Conservation (phyloP, 2,888 invertebrate species). For the Apamea sordens region DNA sequence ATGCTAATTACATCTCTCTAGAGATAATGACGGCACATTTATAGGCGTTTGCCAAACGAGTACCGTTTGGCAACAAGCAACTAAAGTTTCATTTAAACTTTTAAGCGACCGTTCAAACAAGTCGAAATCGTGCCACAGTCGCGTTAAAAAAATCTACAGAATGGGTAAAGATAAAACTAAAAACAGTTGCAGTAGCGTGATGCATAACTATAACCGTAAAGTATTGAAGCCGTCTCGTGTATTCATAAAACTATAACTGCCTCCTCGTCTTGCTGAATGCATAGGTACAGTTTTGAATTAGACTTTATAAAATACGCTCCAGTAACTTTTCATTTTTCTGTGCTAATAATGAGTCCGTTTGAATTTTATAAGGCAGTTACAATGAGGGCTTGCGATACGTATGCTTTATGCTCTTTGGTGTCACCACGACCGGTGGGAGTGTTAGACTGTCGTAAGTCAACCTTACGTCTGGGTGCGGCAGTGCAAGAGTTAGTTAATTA, state of each 20-base stretch:
- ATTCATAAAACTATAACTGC: slow-evolving; percentile 58
- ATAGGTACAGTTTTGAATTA: slow-evolving; percentile 59
- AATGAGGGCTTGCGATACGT: slow-evolving; percentile 6
- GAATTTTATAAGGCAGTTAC: slow-evolving; percentile 23
- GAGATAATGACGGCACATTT: slow-evolving; percentile 49
- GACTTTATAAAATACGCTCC: slow-evolving; percentile 56
- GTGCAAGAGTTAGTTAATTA: slow-evolving; percentile 25
- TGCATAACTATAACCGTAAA: slow-evolving; percentile 63
- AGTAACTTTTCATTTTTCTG: slow-evolving; percentile 43
- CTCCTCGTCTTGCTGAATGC: slow-evolving; percentile 50
- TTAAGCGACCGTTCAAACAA: slow-evolving; percentile 53
- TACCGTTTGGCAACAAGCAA: slow-evolving; percentile 53
- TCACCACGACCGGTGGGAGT: not conserved
- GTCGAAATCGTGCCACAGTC: slow-evolving; percentile 43
- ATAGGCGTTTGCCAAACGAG: slow-evolving; percentile 59
- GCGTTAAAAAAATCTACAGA: slow-evolving; percentile 31
- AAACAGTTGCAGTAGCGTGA: slow-evolving; percentile 63
- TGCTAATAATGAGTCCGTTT: slow-evolving; percentile 13
- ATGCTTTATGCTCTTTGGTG: slow-evolving; percentile 30
- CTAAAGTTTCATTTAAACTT: slow-evolving; percentile 57
- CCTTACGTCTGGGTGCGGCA: not conserved
- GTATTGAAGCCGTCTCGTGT: slow-evolving; percentile 54
- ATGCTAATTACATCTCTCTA: slow-evolving; percentile 49
- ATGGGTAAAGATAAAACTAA: slow-evolving; percentile 39
- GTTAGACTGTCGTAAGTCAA: not conserved